phyloP scores from a whole-genome alignment of 1,140 invertebrate genomes.

The Drosophila varians region DNA sequence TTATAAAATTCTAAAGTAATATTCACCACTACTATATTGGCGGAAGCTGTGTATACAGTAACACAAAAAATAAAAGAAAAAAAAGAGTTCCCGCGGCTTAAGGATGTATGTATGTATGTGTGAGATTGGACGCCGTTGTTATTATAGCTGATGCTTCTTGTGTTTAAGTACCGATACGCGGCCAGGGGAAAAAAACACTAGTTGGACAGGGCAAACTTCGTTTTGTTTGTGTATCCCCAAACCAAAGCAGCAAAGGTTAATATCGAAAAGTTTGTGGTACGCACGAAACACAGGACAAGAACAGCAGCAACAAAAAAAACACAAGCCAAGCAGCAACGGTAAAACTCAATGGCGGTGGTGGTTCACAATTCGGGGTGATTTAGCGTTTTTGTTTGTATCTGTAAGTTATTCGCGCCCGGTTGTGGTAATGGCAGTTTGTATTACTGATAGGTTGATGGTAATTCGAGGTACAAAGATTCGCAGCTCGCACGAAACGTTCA shows the following conservation, averaged over 20 bases:
- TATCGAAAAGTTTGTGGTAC: conserved; percentile 43
- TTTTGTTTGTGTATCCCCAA: neutral
- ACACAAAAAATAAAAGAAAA: conserved; percentile 16
- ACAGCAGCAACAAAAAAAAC: neutral
- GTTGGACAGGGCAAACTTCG: neutral
- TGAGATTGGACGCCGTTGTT: conserved; percentile 27
- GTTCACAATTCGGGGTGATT: neutral
- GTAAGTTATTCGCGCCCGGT: neutral
- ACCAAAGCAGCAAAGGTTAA: conserved; percentile 14
- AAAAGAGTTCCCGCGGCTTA: conserved; percentile 29
- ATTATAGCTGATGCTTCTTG: conserved; percentile 24
- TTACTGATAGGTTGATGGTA: neutral
- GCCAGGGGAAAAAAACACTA: neutral
- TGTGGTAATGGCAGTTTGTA: conserved; percentile 6
- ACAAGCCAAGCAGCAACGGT: conserved; percentile 1
- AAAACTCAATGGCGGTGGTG: conserved; percentile 2
- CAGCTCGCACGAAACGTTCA: conserved; percentile 10
- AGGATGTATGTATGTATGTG: neutral
- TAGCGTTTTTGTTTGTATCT: neutral
- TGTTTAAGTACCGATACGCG: conserved; percentile 12
- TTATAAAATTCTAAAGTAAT: neutral
- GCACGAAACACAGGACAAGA: conserved; percentile 13
- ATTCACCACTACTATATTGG: neutral
- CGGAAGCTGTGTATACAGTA: conserved; percentile 2
- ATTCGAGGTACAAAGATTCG: conserved; percentile 20